These are phyloP conservation scores for Helobdella robusta DNA, from an alignment of 2,888 invertebrate species.

Conservation along the genomic window DNA sequence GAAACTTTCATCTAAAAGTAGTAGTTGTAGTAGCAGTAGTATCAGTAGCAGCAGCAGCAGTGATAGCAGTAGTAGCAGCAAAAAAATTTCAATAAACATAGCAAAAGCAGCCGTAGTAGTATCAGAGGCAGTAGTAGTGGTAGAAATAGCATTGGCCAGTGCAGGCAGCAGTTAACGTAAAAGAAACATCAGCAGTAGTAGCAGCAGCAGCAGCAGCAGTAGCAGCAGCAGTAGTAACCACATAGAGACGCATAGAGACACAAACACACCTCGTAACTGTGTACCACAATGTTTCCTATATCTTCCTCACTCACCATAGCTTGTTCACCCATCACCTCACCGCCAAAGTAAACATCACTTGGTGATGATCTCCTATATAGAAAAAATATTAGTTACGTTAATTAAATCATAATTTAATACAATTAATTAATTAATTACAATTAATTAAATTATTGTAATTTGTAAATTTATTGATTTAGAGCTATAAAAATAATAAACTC, in stretches of 20 bases:
- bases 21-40: too few species aligned
- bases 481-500: not conserved
- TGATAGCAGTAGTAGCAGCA: too few species aligned
- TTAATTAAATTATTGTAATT: not conserved
- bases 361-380: constrained; percentile 1
- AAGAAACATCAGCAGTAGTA: too few species aligned
- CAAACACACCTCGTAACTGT: constrained; percentile 18
- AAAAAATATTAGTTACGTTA: not conserved
- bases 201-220: constrained; percentile 4
- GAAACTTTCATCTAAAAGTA: too few species aligned
- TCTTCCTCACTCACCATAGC: constrained; percentile 9
- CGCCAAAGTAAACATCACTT: constrained; percentile 19
- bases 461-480: not conserved
- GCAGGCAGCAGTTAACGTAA: too few species aligned
- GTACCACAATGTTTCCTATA: constrained; percentile 10
- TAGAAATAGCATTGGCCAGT: too few species aligned
- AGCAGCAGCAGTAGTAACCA: not conserved
- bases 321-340: not conserved
- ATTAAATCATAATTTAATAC: not conserved
- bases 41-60: too few species aligned
- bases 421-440: not conserved
- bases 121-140: too few species aligned
- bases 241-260: not conserved
- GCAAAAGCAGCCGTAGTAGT: too few species aligned
- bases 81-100: too few species aligned